phyloP scores from a whole-genome alignment of 2,797 vertebrate genomes.

The Heterohyrax brucei region DNA sequence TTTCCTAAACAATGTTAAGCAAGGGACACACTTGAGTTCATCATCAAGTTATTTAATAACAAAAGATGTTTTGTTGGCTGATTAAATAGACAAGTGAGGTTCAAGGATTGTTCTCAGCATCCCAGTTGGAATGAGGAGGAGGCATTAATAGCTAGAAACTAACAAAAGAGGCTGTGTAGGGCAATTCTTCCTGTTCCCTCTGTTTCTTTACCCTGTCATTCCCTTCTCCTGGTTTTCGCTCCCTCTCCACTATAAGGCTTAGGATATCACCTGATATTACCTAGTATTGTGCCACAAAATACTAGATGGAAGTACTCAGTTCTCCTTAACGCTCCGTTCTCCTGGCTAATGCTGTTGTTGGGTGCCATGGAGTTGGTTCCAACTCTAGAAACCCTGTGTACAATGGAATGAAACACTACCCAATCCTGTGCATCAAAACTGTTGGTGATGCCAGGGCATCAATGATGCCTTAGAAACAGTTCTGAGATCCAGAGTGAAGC shows the following conservation, averaged over 20 bases:
- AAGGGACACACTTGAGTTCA: neutral
- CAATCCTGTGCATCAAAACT: no score
- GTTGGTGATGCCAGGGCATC: neutral
- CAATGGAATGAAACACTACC: no score
- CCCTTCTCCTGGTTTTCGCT: neutral
- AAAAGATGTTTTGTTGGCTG: neutral
- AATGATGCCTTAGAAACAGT: neutral
- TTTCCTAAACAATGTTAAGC: neutral
- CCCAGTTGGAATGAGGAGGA: neutral
- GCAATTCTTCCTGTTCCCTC: fast-evolving
- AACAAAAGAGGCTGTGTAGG: neutral
- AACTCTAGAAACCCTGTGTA: no score
- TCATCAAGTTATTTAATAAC: neutral
- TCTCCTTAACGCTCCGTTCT: neutral
- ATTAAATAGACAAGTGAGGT: neutral
- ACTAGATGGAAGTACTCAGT: neutral
- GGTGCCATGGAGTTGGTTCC: no score
- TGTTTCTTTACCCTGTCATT: neutral
- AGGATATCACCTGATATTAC: neutral
- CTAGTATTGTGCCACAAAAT: fast-evolving
- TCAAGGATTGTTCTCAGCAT: neutral
- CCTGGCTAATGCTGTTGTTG: no score
- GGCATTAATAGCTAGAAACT: no score
- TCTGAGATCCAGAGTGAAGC: neutral
- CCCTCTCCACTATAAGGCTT: neutral